Percentiles rank a stretch among this genome's conserved stretches.
Conservation (phyloP, 2,888 invertebrate species). For the Diploptera punctata region DNA sequence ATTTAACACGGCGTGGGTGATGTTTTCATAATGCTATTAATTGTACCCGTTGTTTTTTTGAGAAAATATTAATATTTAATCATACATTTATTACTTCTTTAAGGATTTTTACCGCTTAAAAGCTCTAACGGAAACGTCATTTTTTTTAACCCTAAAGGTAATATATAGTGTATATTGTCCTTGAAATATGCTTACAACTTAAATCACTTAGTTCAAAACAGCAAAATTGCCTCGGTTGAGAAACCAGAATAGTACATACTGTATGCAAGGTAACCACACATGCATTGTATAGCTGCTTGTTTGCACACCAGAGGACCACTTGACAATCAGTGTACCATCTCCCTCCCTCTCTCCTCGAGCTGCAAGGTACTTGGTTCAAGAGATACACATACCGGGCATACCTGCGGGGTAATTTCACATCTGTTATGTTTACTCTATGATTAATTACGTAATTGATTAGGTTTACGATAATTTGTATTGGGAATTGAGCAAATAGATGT, state of each 20-base stretch:
- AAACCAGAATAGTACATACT: neutral
- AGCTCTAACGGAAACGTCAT: too few species aligned
- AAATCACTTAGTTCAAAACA: neutral
- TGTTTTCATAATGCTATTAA: too few species aligned
- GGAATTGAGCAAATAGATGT: slow-evolving; percentile 9
- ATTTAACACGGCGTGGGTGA: too few species aligned
- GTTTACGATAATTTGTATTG: slow-evolving; percentile 26
- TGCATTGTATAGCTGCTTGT: neutral
- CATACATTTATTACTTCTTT: too few species aligned
- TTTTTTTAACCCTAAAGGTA: too few species aligned
- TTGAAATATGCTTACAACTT: neutral
- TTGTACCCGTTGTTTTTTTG: too few species aligned
- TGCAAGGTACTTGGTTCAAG: neutral
- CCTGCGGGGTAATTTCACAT: slow-evolving; percentile 5
- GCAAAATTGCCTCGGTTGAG: neutral
- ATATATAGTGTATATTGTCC: neutral
- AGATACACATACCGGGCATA: neutral
- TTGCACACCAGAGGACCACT: slow-evolving; percentile 5
- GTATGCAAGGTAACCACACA: neutral
- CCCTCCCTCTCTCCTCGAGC: neutral
- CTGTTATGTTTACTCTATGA: slow-evolving; percentile 14
- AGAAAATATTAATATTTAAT: too few species aligned
- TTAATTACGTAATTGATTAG: slow-evolving; percentile 31
- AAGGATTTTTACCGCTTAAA: too few species aligned
- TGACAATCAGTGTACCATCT: neutral